phyloP scores from a whole-genome alignment of 1,140 invertebrate genomes.

The Octopus sinensis region DNA sequence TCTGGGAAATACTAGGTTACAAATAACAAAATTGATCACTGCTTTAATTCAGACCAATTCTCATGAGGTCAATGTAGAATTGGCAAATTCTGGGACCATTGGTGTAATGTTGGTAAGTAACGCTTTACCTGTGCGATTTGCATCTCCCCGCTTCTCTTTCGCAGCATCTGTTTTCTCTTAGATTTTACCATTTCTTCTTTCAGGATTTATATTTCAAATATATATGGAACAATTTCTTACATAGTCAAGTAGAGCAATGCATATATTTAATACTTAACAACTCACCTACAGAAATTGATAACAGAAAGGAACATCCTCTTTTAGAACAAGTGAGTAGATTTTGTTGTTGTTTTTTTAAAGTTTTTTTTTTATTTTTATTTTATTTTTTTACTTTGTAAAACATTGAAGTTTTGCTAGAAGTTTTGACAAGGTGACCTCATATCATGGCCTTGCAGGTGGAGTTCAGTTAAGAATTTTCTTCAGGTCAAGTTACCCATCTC shows the following conservation, averaged over 20 bases:
- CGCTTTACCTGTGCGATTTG: not conserved
- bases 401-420: too few relatives aligned
- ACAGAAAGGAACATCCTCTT: slow-evolving; percentile 52
- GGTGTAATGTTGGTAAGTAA: slow-evolving; percentile 65
- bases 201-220: slow-evolving; percentile 81
- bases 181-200: slow-evolving; percentile 49
- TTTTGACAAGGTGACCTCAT: too few relatives aligned
- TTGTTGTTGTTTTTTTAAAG: not conserved
- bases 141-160: too few relatives aligned
- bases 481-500: too few relatives aligned
- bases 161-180: too few relatives aligned
- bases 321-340: slow-evolving; percentile 52
- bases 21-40: slow-evolving; percentile 71
- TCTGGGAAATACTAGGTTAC: slow-evolving; percentile 73
- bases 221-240: slow-evolving; percentile 85
- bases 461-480: too few relatives aligned
- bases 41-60: slow-evolving; percentile 69
- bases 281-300: slow-evolving; percentile 48
- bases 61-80: slow-evolving; percentile 48
- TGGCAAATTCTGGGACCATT: slow-evolving; percentile 62
- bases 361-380: too few relatives aligned
- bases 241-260: slow-evolving; percentile 77
- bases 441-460: too few relatives aligned
- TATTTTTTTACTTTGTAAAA: too few relatives aligned
- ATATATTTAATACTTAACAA: slow-evolving; percentile 67